phyloP scores from a whole-genome alignment of 2,797 vertebrate genomes.

The Jordanella pulchra region DNA sequence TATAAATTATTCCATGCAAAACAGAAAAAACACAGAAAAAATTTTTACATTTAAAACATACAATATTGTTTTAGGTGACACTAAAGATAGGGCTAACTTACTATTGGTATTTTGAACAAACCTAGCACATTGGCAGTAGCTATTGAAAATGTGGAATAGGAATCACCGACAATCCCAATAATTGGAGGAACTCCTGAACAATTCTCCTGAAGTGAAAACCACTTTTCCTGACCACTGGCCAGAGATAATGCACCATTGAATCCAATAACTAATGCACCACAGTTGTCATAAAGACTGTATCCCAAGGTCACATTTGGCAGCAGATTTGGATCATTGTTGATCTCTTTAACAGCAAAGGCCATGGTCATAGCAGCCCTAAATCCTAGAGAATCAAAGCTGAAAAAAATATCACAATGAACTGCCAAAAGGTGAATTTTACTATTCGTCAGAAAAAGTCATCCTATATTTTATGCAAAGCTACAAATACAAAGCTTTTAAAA shows the following conservation, averaged over 20 bases:
- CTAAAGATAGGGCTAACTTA: conserved; percentile 23
- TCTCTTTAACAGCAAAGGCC: conserved; percentile 72
- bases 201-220: conserved; percentile 28
- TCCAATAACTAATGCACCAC: conserved; percentile 63
- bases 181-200: conserved; percentile 48
- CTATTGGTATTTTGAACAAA: conserved; percentile 53
- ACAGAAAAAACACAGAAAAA: not conserved
- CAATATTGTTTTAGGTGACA: not conserved
- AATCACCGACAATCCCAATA: conserved; percentile 57
- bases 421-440: not conserved
- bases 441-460: not conserved
- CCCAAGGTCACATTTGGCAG: conserved; percentile 76
- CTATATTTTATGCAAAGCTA: not conserved
- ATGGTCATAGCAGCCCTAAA: conserved; percentile 70
- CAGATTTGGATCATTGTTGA: conserved; percentile 68
- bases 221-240: conserved; percentile 46
- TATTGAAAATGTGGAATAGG: conserved; percentile 51
- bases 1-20: not conserved
- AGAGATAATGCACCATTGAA: conserved; percentile 67
- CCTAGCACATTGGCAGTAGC: conserved; percentile 47
- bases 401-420: not conserved
- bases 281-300: conserved; percentile 76
- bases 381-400: conserved; percentile 60
- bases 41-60: not conserved
- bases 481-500: not conserved